Evolutionary conservation across 2,797 vertebrate genomes (phyloP), one percentile per base, ranked within the genome.

Genomic region (Sus cebifrons): DNA sequence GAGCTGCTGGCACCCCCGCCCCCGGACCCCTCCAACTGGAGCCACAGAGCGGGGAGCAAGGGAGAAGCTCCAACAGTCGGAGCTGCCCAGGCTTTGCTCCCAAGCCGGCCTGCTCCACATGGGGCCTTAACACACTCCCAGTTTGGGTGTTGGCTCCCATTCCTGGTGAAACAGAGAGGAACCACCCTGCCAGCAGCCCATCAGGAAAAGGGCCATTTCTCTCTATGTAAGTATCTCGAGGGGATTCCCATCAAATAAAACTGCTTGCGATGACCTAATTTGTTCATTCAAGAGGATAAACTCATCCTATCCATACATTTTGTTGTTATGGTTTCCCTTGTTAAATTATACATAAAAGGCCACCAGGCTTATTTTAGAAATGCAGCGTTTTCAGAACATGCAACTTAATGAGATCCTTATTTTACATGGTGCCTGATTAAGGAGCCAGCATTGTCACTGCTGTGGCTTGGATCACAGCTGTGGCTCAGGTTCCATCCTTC

Each of bases 331-430:
- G 92, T 83, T 95, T 71, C 77, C 4, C 1, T 68, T 87, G 49
- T 65, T 79, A 60, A 95, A 78, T 94, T 87, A 82, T 74, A 79
- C 90, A 82, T 29, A 82, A 95, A 92, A 92, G 70, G 52, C 74
- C 78, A 32, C 54, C 64, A 65, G 56, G 67, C 54, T 81, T 88
- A 5, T 78, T 87, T 90, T 17, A 91, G 52, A 88, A 75, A 64
- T n/a, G 44, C 71, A 83, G 0, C 3, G 7, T 83, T 54, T 94
- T 86, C 84, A 77, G 23, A 67, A 90, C 77, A 74, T 62, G 89
- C 65, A 90, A 88, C 81, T 78, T 92, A 70, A 81, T 74, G 44
- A 87, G 92, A 89, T 23, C 36, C 23, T 64, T 73, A 68, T 67
- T 73, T 89, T 20, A 44, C 73, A 79, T n/a, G 16, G n/a, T 60